Evolutionary conservation across 92 coral and sea anemone genomes (phyloP), one percentile per base, ranked within the genome.

Genomic region (Galaxea fascicularis): DNA sequence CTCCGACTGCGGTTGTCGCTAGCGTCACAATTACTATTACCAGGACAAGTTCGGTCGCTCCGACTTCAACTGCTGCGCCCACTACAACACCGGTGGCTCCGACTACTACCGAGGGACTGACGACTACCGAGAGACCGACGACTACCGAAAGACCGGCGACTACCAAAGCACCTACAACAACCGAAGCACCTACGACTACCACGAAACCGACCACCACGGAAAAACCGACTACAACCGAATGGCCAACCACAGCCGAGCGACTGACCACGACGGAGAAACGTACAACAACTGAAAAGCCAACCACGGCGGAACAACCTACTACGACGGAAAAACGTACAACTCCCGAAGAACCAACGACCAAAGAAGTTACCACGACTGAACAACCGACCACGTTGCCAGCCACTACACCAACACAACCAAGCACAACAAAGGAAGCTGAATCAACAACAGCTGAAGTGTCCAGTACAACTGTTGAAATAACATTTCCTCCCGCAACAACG

Each of bases 11-110:
- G 3, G 58, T 82, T 20, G 46, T 57, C 78, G 29, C 57, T 6
- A 57, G 78, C 13, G 78, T 56, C 70, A 82, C 86, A 18, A 81
- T 92, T 1, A 84, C 94, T 22, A 66, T 85, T 26, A 72, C 80
- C 7, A 39, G 73, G 59, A 72, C 91, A 58, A 82, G 65, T 46
- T 65, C 84, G 44, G 75, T 79, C 46, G 84, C 52, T 79, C 65
- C 84, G 63, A 79, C 84, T 15, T 66, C 86, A 6, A 86, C 94
- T 1, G 88, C 82, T 14, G 71, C 59, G 28, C 95, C 98, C 3
- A 77, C 65, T 30, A 59, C 80, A 16, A 87, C 92, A 29, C 74
- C 88, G 58, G 60, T 67, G 64, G 75, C 75, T 10, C 77, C 86
- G 26, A 58, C 57, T 10, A 89, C 78, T 39, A 54, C 86, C 58